A percentile compares a stretch with the other conserved stretches of the same genome.
Conservation (phyloP, 2,797 vertebrate genomes). For the Pangasius mekongensis region DNA sequence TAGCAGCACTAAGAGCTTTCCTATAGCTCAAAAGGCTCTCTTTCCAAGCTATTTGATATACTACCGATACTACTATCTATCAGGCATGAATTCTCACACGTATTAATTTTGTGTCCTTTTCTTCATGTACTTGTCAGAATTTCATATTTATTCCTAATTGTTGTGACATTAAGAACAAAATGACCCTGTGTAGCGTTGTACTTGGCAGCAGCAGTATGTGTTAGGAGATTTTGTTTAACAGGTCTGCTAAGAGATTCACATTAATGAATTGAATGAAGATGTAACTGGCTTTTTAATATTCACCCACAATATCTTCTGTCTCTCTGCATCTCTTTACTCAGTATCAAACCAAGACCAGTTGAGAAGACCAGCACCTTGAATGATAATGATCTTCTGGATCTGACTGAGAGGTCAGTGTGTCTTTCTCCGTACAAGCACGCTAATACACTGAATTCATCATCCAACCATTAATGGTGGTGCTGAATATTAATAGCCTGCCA, state of each 20-base stretch:
- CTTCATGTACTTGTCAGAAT: neutral
- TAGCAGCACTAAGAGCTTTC: no score
- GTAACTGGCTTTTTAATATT: neutral
- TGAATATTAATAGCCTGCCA: neutral
- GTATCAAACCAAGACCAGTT: conserved; percentile 58
- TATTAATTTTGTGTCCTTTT: neutral
- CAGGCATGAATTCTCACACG: no score
- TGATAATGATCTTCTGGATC: conserved; percentile 69
- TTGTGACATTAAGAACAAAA: neutral
- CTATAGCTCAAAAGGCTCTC: no score
- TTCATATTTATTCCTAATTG: neutral
- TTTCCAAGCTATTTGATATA: no score
- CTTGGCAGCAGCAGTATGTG: neutral
- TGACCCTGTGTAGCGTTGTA: neutral
- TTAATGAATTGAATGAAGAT: neutral
- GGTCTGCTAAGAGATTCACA: neutral
- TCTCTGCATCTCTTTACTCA: conserved; percentile 37
- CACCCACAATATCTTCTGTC: neutral
- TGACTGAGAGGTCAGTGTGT: conserved; percentile 68
- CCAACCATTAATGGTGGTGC: neutral
- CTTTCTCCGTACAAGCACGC: neutral
- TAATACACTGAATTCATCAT: neutral
- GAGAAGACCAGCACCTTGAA: conserved; percentile 52
- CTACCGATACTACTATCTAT: neutral
- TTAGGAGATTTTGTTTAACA: neutral